Conservation (phyloP, 2,888 invertebrate species). For the Himalopsyche kuldschensis region DNA sequence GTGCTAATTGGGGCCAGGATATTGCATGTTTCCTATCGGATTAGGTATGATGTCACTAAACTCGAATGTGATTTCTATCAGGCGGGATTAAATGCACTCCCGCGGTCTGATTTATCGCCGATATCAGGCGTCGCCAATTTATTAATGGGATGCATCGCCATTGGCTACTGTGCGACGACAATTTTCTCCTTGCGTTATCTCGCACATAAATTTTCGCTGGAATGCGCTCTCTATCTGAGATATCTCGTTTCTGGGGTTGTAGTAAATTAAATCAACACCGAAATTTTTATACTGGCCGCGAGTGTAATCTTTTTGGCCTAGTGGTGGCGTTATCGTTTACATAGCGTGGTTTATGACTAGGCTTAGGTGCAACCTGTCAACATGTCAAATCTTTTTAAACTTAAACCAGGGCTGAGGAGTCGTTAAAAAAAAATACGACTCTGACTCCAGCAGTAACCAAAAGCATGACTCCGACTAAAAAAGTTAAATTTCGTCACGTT, state of each 20-base stretch:
- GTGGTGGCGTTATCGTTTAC: too few relatives aligned
- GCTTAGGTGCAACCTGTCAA: too few relatives aligned
- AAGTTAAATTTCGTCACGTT: too few relatives aligned
- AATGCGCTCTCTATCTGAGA: background rate
- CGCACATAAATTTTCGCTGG: background rate
- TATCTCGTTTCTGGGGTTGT: background rate
- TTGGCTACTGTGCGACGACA: background rate
- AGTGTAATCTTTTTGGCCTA: too few relatives aligned
- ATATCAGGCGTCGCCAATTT: background rate
- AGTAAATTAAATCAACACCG: too few relatives aligned
- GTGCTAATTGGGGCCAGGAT: background rate
- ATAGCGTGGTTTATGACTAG: too few relatives aligned
- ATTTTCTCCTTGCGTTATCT: background rate
- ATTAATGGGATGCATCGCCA: background rate
- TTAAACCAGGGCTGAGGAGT: too few relatives aligned
- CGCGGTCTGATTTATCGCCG: background rate
- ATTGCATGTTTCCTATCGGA: background rate
- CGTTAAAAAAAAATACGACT: too few relatives aligned
- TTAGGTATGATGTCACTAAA: background rate
- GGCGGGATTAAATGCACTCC: background rate
- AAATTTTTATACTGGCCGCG: too few relatives aligned
- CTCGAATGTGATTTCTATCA: background rate
- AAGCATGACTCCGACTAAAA: too few relatives aligned
- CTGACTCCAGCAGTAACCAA: too few relatives aligned
- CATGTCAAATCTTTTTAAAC: too few relatives aligned